Percentiles rank a stretch among this genome's conserved stretches.
Conservation (phyloP, 2,888 invertebrate genomes). For the Agapostemon virescens region DNA sequence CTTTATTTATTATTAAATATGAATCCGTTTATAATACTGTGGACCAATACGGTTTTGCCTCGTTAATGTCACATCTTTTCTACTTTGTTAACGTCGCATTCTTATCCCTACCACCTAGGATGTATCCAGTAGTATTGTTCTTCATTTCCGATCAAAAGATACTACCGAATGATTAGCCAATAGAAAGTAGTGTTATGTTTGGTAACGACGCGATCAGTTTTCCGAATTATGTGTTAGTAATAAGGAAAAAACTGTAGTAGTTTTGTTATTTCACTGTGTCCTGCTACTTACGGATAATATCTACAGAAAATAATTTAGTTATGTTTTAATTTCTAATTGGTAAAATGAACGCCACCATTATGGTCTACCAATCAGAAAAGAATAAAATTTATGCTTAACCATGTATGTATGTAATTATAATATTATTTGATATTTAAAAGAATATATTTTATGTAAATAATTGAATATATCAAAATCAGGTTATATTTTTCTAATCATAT, state of each 20-base stretch:
- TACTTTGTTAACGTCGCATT: neutral
- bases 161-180: neutral
- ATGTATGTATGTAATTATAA: neutral
- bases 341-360: neutral
- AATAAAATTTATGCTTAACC: constrained; percentile 9
- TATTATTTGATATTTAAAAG: neutral
- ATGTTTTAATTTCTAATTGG: constrained; percentile 10
- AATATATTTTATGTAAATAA: neutral
- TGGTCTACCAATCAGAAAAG: neutral
- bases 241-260: neutral
- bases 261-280: neutral
- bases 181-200: neutral
- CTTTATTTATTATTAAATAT: neutral
- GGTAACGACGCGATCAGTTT: no score
- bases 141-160: neutral
- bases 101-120: neutral
- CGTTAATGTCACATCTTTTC: neutral
- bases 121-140: neutral
- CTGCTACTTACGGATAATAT: neutral
- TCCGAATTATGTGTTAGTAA: neutral
- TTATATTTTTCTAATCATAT: neutral
- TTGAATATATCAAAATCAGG: neutral
- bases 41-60: neutral
- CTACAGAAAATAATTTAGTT: neutral
- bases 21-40: neutral